phyloP scores from a whole-genome alignment of 1,140 invertebrate genomes.

The Diorhabda sublineata region DNA sequence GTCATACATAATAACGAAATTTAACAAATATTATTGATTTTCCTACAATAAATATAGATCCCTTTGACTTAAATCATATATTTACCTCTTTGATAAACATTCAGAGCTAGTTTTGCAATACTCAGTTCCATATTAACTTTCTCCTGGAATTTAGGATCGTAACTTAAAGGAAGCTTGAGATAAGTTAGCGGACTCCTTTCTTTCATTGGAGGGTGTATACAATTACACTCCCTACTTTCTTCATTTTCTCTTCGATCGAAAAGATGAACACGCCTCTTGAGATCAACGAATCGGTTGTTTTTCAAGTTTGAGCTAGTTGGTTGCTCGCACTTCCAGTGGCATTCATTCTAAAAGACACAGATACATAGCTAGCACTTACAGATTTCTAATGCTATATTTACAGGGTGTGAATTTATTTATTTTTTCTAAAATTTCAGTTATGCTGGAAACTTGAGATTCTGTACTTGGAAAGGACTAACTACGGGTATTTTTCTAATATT shows the following conservation, averaged over 20 bases:
- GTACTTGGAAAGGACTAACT: no score
- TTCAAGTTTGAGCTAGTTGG: slow-evolving; percentile 18
- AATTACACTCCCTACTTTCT: slow-evolving; percentile 30
- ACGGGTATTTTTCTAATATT: no score
- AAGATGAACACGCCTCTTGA: slow-evolving; percentile 23
- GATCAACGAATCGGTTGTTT: slow-evolving; percentile 23
- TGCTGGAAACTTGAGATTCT: no score
- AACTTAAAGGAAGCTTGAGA: slow-evolving; percentile 29
- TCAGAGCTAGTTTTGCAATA: slow-evolving; percentile 38
- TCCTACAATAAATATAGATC: background rate
- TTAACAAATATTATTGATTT: background rate
- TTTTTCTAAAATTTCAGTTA: no score
- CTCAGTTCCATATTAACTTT: slow-evolving; percentile 41
- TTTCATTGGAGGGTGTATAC: slow-evolving; percentile 23
- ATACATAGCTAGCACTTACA: background rate
- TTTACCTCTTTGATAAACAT: slow-evolving; percentile 40
- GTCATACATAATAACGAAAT: background rate
- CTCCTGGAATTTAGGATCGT: slow-evolving; percentile 36
- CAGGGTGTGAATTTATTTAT: background rate
- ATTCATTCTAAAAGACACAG: slow-evolving; percentile 31
- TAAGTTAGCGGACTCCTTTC: slow-evolving; percentile 25
- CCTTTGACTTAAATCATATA: background rate
- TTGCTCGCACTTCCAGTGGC: slow-evolving; percentile 38
- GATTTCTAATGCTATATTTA: background rate
- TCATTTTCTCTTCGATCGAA: slow-evolving; percentile 20